Percentiles rank a stretch among this genome's conserved stretches.
Evolutionary conservation across 2,797 vertebrate genomes (phyloP).

Genomic region (Darevskia nairensis): DNA sequence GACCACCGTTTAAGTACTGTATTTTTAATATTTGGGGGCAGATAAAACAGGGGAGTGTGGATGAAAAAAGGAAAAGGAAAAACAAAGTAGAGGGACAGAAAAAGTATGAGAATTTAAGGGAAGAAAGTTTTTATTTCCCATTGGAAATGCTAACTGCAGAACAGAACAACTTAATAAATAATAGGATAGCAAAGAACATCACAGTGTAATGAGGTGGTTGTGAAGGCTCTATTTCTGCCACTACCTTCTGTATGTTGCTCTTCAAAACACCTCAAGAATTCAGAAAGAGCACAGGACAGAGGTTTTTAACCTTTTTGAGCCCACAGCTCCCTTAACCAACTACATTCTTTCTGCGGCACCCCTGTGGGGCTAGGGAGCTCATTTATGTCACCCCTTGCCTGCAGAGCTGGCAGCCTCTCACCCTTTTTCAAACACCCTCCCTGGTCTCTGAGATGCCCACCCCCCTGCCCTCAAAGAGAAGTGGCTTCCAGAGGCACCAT

Average conservation of each 20-base stretch:
- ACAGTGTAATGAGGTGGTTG: not conserved
- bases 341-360: too few species aligned
- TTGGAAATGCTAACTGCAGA: not conserved
- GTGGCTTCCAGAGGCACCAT: too few species aligned
- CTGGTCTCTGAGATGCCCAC: too few species aligned
- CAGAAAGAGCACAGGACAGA: not conserved
- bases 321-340: too few species aligned
- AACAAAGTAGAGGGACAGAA: not conserved
- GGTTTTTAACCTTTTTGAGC: too few species aligned
- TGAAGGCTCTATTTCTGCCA: not conserved
- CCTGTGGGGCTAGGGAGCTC: too few species aligned
- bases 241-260: not conserved
- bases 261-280: not conserved
- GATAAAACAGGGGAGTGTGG: not conserved
- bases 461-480: too few species aligned
- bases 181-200: not conserved
- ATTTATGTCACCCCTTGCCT: too few species aligned
- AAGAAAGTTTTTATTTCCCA: not conserved
- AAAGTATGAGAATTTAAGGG: not conserved
- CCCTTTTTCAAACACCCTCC: too few species aligned
- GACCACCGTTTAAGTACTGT: not conserved
- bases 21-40: not conserved
- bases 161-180: conserved; percentile 3
- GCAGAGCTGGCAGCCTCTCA: too few species aligned
- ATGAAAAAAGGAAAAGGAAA: not conserved